These are phyloP conservation scores for Procambarus clarkii DNA, from an alignment of 1,140 invertebrate genomes.

Conservation along the genomic window DNA sequence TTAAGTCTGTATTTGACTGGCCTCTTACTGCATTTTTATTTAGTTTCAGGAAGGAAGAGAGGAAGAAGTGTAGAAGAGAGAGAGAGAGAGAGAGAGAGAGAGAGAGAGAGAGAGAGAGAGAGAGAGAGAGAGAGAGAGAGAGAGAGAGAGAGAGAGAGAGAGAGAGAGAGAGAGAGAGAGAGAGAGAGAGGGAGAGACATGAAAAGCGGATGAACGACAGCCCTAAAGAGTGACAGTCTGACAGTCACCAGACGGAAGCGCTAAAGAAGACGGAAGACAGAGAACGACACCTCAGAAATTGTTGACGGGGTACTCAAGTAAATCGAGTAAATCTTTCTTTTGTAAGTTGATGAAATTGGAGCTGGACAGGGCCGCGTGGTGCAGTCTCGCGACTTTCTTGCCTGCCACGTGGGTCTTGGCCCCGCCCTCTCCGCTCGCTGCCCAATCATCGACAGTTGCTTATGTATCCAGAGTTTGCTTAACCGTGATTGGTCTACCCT, in stretches of 20 bases:
- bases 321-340: background rate
- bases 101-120: background rate
- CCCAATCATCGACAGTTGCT: background rate
- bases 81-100: too few relatives aligned
- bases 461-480: background rate
- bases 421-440: background rate
- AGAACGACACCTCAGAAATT: background rate
- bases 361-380: background rate
- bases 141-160: background rate
- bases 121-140: background rate
- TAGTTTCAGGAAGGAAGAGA: too few relatives aligned
- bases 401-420: conserved; percentile 46
- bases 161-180: background rate
- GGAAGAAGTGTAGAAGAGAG: too few relatives aligned
- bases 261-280: background rate
- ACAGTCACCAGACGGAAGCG: background rate
- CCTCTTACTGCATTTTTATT: too few relatives aligned
- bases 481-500: conserved; percentile 15
- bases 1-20: too few relatives aligned
- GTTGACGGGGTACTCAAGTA: conserved; percentile 11
- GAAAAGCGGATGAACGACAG: too few relatives aligned
- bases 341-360: background rate
- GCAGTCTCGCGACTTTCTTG: background rate
- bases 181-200: too few relatives aligned
- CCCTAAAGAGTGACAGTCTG: too few relatives aligned